These are phyloP conservation scores for Panurus biarmicus DNA, from an alignment of 2,113 vertebrate species.

Conservation along the genomic window DNA sequence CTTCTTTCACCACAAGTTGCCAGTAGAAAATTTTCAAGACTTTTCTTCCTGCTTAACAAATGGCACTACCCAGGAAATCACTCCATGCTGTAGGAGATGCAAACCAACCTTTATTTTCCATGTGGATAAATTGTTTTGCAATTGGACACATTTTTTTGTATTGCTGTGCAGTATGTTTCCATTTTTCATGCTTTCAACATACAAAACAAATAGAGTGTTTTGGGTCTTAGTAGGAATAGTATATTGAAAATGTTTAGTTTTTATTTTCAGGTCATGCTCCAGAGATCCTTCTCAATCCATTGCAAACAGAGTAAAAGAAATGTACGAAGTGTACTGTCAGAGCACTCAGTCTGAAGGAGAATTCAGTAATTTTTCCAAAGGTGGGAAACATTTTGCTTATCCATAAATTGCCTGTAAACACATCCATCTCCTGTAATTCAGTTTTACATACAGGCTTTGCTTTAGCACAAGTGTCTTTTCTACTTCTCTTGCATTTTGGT, in stretches of 20 bases:
- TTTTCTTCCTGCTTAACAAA: not conserved
- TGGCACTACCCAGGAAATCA: not conserved
- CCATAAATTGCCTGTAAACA: not conserved
- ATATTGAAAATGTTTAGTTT: not conserved
- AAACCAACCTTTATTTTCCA: not conserved
- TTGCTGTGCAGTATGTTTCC: not conserved
- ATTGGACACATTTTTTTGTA: not conserved
- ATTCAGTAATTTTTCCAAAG: conserved; percentile 69
- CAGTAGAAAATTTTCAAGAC: not conserved
- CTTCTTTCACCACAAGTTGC: not conserved
- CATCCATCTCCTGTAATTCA: not conserved
- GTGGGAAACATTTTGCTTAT: conserved; percentile 44
- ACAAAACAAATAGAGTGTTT: not conserved
- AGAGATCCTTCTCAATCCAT: conserved; percentile 86
- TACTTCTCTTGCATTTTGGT: not conserved
- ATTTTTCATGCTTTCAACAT: not conserved
- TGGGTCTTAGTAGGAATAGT: not conserved
- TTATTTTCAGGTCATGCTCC: conserved; percentile 76
- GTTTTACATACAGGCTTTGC: not conserved
- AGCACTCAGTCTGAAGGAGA: conserved; percentile 68
- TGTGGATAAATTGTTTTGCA: not conserved
- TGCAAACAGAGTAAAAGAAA: conserved; percentile 81
- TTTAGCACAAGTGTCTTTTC: not conserved
- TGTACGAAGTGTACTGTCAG: conserved; percentile 81
- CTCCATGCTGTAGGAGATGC: not conserved